Evolutionary conservation across 2,113 vertebrate species (phyloP).

Genomic region (Physeter macrocephalus): DNA sequence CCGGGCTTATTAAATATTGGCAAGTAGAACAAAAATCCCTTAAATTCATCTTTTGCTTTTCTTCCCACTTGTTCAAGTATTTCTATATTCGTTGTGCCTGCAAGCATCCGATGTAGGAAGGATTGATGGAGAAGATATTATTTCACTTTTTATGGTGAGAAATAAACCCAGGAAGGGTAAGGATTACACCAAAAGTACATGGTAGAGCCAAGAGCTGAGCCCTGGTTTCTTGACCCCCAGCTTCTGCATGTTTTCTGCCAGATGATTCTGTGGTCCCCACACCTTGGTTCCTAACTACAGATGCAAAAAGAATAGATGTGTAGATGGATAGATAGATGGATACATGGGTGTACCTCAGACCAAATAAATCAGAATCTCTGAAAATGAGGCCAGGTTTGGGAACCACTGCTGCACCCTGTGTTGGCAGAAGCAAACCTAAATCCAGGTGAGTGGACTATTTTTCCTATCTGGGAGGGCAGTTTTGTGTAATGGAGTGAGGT

Average conservation of each 20-base stretch:
- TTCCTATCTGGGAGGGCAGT: not conserved
- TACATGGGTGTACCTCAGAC: not conserved
- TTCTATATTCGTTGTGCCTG: not conserved
- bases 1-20: slow-evolving; percentile 17
- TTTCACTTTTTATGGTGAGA: slow-evolving; percentile 4
- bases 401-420: not conserved
- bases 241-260: slow-evolving; percentile 2
- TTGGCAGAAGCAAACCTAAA: slow-evolving; percentile 9
- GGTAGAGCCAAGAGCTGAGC: not conserved
- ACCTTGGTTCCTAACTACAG: not conserved
- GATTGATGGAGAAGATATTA: not conserved
- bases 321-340: not conserved
- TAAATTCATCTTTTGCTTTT: not conserved
- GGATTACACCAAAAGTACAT: not conserved
- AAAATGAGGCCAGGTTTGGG: not conserved
- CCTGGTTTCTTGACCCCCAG: not conserved
- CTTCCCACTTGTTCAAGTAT: slow-evolving; percentile 32
- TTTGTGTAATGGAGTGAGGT: not conserved
- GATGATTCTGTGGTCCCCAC: not conserved
- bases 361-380: not conserved
- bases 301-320: not conserved
- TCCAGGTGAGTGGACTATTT: not conserved
- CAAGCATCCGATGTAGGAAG: slow-evolving; percentile 1
- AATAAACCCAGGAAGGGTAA: not conserved
- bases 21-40: not conserved